Base-by-base conservation (phyloP, 2,797 vertebrate genomes). In the Notamacropus eugenii region DNA sequence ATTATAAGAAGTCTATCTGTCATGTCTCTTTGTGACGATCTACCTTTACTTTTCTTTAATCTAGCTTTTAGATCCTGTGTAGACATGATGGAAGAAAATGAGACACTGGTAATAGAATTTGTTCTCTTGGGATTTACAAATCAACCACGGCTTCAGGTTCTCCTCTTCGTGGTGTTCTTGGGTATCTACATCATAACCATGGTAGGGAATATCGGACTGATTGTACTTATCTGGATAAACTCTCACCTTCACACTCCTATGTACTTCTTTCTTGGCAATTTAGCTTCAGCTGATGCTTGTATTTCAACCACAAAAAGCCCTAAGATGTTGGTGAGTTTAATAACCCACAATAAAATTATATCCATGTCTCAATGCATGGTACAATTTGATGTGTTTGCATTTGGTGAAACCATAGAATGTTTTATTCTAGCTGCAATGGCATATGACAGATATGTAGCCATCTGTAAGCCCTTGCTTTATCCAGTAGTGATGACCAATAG, bases 381-480 rank as follows among this genome's bases (percentile, higher is more conserved):
- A 91, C 94, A 97, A 2, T 95, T 96, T n/a, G 93, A 95, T 92
- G 56, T 28, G 28, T 92, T 97, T 95, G 93, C 54, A 58, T 52
- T 94, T 27, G 57, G 90, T 24, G 91, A 1, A 62, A 97, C 97
- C 13, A 97, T 94, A 19, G 92, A 98, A 97, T 98, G 97, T 55
- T 97, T 96, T 59, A 90, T 97, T 40, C 67, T 98, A 54, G 97
- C 95, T 67, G 62, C 87, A 28, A 97, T 96, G 97, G 97, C 97
- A 40, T 98, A 97, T 95, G 97, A 97, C 91, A 95, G 96, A 16
- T 98, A 96, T 91, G 55, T 96, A 67, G 96, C 97, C n/a, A 97
- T 98, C 90, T 97, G 97, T 24, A 97, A 97, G 40, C 97, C 97
- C 28, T 93, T 97, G 14, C 92, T 96, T 27, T 98, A 97, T 34